Conservation (phyloP, 2,797 vertebrate genomes). For the Pseudomugil gertrudae region DNA sequence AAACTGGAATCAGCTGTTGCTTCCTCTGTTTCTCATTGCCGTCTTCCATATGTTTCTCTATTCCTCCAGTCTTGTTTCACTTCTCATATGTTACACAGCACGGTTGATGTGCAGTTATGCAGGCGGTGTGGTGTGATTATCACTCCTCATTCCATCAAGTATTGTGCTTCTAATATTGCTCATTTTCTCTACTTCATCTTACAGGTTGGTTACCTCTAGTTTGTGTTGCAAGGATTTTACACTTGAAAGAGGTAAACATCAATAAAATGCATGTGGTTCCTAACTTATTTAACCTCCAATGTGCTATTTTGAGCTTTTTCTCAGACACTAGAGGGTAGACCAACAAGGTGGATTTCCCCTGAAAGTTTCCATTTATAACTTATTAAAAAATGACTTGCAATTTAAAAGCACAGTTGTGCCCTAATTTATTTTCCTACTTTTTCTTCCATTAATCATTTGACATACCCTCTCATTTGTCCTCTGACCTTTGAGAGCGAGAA, state of each 20-base stretch:
- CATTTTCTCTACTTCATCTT: neutral
- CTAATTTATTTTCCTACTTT: neutral
- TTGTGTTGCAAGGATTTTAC: neutral
- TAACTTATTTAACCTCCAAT: no score
- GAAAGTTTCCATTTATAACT: no score
- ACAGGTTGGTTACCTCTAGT: neutral
- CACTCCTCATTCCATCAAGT: neutral
- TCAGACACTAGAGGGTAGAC: no score
- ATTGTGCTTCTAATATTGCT: neutral
- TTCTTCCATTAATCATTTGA: neutral
- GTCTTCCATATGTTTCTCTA: neutral
- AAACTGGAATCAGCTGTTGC: conserved; percentile 43
- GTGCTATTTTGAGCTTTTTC: no score
- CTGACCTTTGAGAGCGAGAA: neutral
- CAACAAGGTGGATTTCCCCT: no score
- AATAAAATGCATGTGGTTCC: neutral
- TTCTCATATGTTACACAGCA: neutral
- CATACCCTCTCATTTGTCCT: neutral
- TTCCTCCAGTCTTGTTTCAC: neutral
- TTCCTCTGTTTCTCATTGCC: neutral
- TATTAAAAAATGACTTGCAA: neutral
- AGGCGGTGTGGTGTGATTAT: no score
- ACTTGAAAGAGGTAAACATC: neutral
- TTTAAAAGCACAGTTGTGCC: neutral
- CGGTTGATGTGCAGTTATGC: no score